Evolutionary conservation across 2,113 vertebrate species (phyloP).

Genomic region (Castor canadensis): DNA sequence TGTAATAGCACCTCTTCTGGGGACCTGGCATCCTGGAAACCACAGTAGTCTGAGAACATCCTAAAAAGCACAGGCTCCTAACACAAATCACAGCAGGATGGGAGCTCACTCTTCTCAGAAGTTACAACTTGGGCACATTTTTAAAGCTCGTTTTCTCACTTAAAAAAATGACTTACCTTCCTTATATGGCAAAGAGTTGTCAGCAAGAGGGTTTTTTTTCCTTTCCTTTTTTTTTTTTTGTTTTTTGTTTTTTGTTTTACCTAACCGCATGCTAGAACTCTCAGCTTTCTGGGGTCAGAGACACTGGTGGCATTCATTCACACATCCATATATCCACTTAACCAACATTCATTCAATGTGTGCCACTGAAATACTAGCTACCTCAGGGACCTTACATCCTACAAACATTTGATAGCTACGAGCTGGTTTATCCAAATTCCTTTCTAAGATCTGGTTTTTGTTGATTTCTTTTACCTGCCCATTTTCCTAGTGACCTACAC

Average conservation of each 20-base stretch:
- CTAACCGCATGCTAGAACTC: background rate
- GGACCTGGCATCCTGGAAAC: background rate
- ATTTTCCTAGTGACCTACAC: constrained; percentile 20
- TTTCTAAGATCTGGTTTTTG: background rate
- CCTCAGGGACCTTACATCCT: background rate
- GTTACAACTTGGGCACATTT: background rate
- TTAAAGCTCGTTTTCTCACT: background rate
- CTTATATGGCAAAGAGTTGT: background rate
- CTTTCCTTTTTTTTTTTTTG: background rate
- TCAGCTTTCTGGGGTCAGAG: too few species aligned
- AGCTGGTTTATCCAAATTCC: background rate
- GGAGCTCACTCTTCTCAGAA: background rate
- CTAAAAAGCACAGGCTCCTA: background rate
- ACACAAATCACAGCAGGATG: background rate
- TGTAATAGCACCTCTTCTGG: background rate
- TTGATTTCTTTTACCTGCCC: background rate
- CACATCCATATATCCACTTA: background rate
- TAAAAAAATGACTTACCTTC: constrained; percentile 13
- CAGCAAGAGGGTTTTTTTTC: background rate
- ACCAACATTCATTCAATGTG: too few species aligned
- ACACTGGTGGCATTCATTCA: fast-evolving
- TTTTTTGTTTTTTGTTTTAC: too few species aligned
- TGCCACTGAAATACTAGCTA: background rate
- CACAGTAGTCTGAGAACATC: background rate
- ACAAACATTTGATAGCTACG: background rate